A percentile compares a stretch with the other conserved stretches of the same genome.
phyloP scores from a whole-genome alignment of 2,113 vertebrate species.

The Odontophorus gujanensis region DNA sequence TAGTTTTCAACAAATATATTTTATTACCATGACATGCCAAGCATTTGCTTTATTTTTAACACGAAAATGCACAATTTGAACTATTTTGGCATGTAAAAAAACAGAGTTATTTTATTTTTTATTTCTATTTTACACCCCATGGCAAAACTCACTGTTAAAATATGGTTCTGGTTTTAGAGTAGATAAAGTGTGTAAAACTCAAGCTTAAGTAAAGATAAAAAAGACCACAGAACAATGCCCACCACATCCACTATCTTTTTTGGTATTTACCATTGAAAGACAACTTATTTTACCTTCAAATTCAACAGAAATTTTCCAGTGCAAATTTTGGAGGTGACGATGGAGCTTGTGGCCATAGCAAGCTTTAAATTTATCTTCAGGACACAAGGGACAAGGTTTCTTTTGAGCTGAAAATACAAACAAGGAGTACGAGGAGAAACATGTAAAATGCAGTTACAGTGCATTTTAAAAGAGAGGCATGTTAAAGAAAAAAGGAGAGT shows the following conservation, averaged over 20 bases:
- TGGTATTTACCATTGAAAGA: background rate
- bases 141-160: background rate
- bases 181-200: background rate
- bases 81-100: background rate
- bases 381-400: constrained; percentile 91
- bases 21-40: background rate
- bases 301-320: constrained; percentile 97
- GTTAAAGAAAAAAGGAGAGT: background rate
- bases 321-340: constrained; percentile 93
- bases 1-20: background rate
- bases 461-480: background rate
- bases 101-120: background rate
- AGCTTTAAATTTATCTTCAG: constrained; percentile 93
- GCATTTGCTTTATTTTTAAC: background rate
- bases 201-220: background rate
- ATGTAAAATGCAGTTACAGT: background rate
- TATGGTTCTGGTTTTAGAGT: background rate
- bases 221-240: background rate
- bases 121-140: background rate
- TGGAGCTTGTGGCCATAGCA: constrained; percentile 91
- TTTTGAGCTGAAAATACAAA: constrained; percentile 81
- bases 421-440: background rate
- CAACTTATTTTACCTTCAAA: constrained; percentile 86
- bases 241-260: background rate
- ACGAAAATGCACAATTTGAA: background rate